Evolutionary conservation across 2,797 vertebrate species (phyloP), one percentile per base, ranked within the genome.

Genomic region (Hapalemur alaotrensis): DNA sequence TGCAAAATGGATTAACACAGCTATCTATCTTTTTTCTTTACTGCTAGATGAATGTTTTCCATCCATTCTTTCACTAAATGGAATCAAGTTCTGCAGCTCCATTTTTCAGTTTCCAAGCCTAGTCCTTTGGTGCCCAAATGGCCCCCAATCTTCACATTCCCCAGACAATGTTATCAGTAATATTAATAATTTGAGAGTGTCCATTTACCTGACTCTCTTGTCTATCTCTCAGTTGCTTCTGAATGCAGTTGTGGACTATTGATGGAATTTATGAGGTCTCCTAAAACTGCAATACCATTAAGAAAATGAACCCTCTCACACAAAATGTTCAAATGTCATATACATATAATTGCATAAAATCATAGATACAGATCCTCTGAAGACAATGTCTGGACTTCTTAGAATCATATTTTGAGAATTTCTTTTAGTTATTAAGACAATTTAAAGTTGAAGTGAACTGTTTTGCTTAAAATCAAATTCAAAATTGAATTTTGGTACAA

Each of bases 401-500:
- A 65, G 25, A 17, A 15, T 86, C 30, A 38, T 22, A 8, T 12
- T 69, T 75, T 79, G 59, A 70, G 15, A 2, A 9, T 52, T 91
- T 93, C 2, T 96, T 5, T 61, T 35, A 73, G 41, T 57, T 65
- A 52, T 69, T 69, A 50, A 52, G 7, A 61, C 22, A 90, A 89
- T 80, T 84, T 90, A 43, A 85, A 75, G n/a, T 69, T 52, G 0
- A 46, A 86, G 5, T 7, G 17, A 91, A 17, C 0, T 32, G 1
- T 88, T 87, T 78, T 90, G 50, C 8, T 88, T 92, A 90, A 93
- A 85, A 90, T 94, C 0, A 87, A 89, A 78, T 89, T 93, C 5
- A 97, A 91, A 96, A 76, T 96, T 32, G 76, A 89, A 79, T 88
- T 93, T 93, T 25, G 78, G 12, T 38, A 57, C 30, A 86, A 43